Percentiles rank a stretch among this genome's conserved stretches.
Conservation (phyloP, 30 jellyfish, hydroid and myxozoan species). For the Hydra vulgaris region DNA sequence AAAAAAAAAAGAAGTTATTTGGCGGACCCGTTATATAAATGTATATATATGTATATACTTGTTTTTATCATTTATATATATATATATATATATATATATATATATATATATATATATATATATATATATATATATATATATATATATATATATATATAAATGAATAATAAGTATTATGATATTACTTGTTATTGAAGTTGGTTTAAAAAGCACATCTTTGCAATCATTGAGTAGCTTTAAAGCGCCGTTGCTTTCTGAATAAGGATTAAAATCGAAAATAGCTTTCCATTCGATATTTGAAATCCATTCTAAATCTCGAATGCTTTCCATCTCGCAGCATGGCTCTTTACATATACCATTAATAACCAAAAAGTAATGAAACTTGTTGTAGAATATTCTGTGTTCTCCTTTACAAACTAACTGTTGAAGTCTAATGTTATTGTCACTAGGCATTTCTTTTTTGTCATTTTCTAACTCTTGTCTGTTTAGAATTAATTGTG, state of each 20-base stretch:
- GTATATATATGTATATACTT: no score
- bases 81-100: no score
- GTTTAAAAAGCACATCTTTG: neutral
- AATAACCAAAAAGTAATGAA: neutral
- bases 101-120: no score
- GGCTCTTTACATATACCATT: neutral
- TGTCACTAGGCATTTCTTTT: neutral
- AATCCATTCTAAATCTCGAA: neutral
- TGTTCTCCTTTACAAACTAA: neutral
- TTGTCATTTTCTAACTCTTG: neutral
- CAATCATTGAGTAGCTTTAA: neutral
- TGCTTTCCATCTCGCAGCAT: neutral
- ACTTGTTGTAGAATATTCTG: neutral
- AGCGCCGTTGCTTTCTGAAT: neutral
- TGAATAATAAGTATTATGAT: no score
- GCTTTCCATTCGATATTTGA: neutral
- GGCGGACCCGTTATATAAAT: no score
- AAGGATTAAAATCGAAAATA: neutral
- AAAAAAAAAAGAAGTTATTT: no score
- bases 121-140: no score
- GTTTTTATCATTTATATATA: no score
- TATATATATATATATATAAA: no score
- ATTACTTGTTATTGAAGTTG: neutral
- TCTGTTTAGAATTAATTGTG: neutral
- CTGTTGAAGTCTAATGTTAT: neutral